These are phyloP conservation scores for Acromyrmex heyeri DNA, from an alignment of 1,140 invertebrate genomes.

Conservation along the genomic window DNA sequence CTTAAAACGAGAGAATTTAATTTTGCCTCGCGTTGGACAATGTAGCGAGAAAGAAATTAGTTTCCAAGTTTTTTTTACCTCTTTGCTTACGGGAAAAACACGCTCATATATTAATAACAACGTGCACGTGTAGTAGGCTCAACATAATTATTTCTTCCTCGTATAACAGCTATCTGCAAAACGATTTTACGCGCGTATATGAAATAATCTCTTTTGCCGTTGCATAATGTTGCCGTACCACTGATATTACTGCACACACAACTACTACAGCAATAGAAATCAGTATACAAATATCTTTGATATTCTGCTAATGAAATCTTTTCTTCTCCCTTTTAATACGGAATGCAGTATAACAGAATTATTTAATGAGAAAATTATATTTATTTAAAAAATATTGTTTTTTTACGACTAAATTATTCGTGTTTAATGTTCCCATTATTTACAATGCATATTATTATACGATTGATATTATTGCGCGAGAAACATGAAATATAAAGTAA, in stretches of 20 bases:
- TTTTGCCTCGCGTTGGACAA: constrained; percentile 49
- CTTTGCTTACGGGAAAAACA: constrained; percentile 22
- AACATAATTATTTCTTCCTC: constrained; percentile 60
- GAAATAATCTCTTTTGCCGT: constrained; percentile 43
- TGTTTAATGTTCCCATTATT: not conserved
- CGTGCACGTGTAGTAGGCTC: not conserved
- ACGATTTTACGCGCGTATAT: constrained; percentile 39
- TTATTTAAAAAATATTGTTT: not conserved
- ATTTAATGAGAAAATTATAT: constrained; percentile 7
- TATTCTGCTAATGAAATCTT: not conserved
- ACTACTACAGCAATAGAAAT: not conserved
- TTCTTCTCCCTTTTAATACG: not conserved
- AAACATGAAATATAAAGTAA: not conserved
- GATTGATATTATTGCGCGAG: not conserved
- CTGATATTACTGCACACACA: constrained; percentile 41
- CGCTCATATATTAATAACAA: constrained; percentile 33
- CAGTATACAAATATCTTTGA: constrained; percentile 1
- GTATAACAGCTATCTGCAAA: constrained; percentile 39
- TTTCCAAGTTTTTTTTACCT: constrained; percentile 2
- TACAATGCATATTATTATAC: not conserved
- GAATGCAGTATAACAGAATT: not conserved
- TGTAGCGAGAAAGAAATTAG: constrained; percentile 56
- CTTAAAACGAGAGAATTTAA: constrained; percentile 60
- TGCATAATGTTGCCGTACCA: constrained; percentile 37
- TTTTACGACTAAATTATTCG: not conserved